Percentiles rank a stretch among this genome's conserved stretches.
These are phyloP conservation scores for Eilema depressum DNA, from an alignment of 2,888 invertebrate genomes.

Conservation along the genomic window DNA sequence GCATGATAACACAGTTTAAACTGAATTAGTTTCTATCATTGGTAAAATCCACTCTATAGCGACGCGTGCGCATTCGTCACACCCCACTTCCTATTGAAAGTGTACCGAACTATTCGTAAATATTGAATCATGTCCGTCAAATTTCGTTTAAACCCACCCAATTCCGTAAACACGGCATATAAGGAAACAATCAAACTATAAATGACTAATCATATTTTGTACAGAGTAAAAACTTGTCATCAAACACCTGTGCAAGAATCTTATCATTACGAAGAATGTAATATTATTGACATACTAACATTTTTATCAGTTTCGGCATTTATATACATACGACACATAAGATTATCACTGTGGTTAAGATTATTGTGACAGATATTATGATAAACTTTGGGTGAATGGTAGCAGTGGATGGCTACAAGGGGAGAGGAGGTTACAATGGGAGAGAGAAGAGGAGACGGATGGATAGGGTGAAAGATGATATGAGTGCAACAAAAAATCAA, in stretches of 20 bases:
- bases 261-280: constrained; percentile 16
- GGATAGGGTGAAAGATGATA: too few species aligned
- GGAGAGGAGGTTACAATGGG: too few species aligned
- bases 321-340: background rate
- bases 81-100: background rate
- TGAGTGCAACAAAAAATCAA: too few species aligned
- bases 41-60: background rate
- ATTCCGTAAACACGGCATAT: background rate
- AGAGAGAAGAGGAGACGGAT: too few species aligned
- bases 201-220: constrained; percentile 6
- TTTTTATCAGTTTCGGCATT: background rate
- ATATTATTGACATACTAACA: constrained; percentile 21
- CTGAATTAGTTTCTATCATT: background rate
- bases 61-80: background rate
- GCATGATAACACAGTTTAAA: background rate
- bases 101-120: background rate
- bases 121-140: background rate
- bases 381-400: background rate
- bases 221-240: constrained; percentile 5
- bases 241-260: constrained; percentile 12
- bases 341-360: background rate
- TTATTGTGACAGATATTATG: background rate
- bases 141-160: background rate
- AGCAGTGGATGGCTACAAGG: too few species aligned
- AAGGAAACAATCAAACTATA: background rate